Percentiles rank a stretch among this genome's conserved stretches.
These are phyloP conservation scores for Corythornis leucogaster DNA, from an alignment of 2,797 vertebrate species.

Conservation along the genomic window DNA sequence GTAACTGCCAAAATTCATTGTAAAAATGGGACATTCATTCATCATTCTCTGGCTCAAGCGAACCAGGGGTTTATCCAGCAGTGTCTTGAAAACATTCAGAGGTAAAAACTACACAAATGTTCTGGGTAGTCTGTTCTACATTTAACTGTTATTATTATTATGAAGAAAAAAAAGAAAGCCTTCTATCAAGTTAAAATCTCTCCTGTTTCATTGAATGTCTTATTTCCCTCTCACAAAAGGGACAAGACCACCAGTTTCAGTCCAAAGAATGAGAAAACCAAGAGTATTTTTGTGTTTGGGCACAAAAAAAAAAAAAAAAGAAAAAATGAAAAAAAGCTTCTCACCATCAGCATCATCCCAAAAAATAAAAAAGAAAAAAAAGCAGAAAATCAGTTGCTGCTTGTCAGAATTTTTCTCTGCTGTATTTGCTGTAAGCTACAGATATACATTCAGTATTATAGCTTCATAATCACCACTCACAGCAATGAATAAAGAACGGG, in stretches of 20 bases:
- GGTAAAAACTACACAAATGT: background rate
- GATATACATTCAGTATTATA: background rate
- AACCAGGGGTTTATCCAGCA: background rate
- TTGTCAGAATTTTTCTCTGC: background rate
- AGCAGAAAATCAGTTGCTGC: background rate
- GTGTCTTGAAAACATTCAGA: background rate
- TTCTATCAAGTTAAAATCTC: background rate
- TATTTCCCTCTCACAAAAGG: background rate
- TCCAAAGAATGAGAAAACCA: background rate
- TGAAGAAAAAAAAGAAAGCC: background rate
- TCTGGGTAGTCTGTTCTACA: background rate
- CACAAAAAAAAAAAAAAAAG: background rate
- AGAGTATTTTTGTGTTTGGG: background rate
- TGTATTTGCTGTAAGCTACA: background rate
- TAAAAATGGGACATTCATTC: background rate
- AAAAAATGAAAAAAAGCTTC: background rate
- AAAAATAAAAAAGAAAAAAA: background rate
- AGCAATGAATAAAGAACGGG: background rate
- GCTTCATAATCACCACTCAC: slow-evolving; percentile 18
- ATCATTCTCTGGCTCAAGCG: background rate
- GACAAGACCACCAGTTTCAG: background rate
- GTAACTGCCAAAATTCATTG: background rate
- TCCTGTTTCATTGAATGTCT: background rate
- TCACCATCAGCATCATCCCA: background rate
- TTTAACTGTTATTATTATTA: background rate